Evolutionary conservation across 23 tunicate genomes (phyloP).

Genomic region (Corella eumyota): DNA sequence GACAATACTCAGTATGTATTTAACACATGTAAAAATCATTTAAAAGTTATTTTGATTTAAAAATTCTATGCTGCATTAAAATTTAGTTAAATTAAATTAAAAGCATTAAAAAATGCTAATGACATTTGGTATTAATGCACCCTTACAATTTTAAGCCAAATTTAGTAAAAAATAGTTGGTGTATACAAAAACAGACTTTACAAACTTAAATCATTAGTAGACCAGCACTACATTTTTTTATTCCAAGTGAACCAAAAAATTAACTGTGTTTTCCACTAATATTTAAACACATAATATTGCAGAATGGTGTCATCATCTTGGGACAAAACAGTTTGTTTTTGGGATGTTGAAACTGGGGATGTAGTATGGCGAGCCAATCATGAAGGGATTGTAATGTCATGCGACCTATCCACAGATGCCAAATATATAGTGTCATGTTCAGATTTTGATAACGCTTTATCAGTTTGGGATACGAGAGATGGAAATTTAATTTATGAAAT

Average conservation of each 20-base stretch:
- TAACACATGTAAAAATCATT: too few relatives aligned
- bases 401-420: constrained; percentile 62
- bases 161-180: not conserved
- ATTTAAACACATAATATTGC: not conserved
- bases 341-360: constrained; percentile 63
- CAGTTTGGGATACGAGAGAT: constrained; percentile 48
- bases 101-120: too few relatives aligned
- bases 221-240: too few relatives aligned
- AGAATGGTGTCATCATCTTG: constrained; percentile 69
- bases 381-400: constrained; percentile 62
- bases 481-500: constrained; percentile 28
- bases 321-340: constrained; percentile 51
- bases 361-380: constrained; percentile 44
- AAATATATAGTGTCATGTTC: constrained; percentile 49
- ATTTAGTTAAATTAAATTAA: too few relatives aligned
- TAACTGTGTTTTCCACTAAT: not conserved
- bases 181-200: too few relatives aligned
- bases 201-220: too few relatives aligned
- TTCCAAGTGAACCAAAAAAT: too few relatives aligned
- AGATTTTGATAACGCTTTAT: constrained; percentile 59
- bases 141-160: too few relatives aligned
- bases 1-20: too few relatives aligned
- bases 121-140: too few relatives aligned
- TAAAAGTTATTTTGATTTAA: too few relatives aligned
- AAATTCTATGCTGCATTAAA: too few relatives aligned